phyloP scores from a whole-genome alignment of 2,113 vertebrate genomes.

The Prunella himalayana region DNA sequence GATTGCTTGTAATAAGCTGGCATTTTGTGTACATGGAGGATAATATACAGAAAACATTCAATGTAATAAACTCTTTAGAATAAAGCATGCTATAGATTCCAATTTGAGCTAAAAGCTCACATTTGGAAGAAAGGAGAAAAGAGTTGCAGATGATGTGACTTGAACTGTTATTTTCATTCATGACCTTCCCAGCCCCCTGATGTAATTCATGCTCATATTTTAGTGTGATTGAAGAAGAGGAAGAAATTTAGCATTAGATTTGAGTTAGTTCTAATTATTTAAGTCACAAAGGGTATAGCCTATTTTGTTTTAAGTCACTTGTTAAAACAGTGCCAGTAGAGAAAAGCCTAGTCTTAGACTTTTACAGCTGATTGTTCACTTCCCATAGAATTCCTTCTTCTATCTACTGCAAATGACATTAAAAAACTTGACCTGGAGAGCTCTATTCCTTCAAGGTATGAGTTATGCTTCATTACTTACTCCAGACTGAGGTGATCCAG shows the following conservation, averaged over 20 bases:
- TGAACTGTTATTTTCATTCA: neutral
- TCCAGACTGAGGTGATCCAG: conserved; percentile 43
- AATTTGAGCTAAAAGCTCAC: neutral
- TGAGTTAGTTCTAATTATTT: neutral
- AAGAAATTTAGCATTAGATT: neutral
- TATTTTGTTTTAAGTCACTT: neutral
- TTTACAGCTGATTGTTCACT: neutral
- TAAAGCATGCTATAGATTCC: neutral
- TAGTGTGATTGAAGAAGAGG: neutral
- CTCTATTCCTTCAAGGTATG: neutral
- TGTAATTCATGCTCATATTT: neutral
- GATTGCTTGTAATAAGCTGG: neutral
- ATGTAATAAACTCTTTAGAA: neutral
- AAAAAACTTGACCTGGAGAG: neutral
- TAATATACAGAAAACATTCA: neutral
- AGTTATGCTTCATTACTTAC: conserved; percentile 52
- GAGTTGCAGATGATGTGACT: neutral
- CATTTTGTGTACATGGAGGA: neutral
- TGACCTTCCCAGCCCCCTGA: neutral
- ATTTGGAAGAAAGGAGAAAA: neutral
- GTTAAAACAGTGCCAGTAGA: neutral
- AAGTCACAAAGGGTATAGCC: neutral
- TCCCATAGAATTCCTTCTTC: neutral
- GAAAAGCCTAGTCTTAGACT: neutral
- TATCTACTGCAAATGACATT: neutral